phyloP scores from a whole-genome alignment of 2,888 invertebrate species.

The Rhagonycha fulva region DNA sequence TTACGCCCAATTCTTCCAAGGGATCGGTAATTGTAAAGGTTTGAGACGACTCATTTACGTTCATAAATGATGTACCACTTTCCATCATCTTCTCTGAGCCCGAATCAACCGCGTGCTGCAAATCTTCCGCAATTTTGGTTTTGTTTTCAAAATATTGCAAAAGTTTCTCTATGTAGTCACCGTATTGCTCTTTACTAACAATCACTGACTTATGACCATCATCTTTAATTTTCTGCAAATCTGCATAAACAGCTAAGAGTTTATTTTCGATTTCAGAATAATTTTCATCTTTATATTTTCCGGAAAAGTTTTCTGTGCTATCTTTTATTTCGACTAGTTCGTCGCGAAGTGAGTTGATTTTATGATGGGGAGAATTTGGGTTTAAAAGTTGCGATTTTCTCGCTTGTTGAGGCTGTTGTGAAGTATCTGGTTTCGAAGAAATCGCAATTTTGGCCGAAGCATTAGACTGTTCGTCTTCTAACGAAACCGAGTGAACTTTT shows the following conservation, averaged over 20 bases:
- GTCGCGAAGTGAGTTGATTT: slow-evolving; percentile 27
- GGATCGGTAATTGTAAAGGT: background rate
- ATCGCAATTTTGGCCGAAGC: too few relatives aligned
- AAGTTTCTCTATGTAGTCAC: slow-evolving; percentile 24
- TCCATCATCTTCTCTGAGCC: background rate
- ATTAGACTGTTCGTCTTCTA: background rate
- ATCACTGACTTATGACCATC: slow-evolving; percentile 11
- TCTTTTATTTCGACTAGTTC: slow-evolving; percentile 17
- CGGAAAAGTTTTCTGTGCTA: slow-evolving; percentile 26
- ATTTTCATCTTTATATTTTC: slow-evolving; percentile 18
- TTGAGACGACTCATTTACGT: background rate
- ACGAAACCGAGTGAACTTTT: background rate
- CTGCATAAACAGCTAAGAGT: slow-evolving; percentile 6
- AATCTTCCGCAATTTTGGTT: background rate
- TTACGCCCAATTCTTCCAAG: background rate
- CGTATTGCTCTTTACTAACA: slow-evolving; percentile 20
- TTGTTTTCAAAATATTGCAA: slow-evolving; percentile 27
- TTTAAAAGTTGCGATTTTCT: background rate
- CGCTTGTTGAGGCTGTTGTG: background rate
- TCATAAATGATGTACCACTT: background rate
- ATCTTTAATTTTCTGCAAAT: slow-evolving; percentile 19
- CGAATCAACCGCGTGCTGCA: background rate
- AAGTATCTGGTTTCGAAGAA: background rate
- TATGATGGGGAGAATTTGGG: slow-evolving; percentile 14
- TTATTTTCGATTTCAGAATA: slow-evolving; percentile 27